Evolutionary conservation across 2,113 vertebrate species (phyloP), one percentile per base, ranked within the genome.

Genomic region (Amphiprion percula): DNA sequence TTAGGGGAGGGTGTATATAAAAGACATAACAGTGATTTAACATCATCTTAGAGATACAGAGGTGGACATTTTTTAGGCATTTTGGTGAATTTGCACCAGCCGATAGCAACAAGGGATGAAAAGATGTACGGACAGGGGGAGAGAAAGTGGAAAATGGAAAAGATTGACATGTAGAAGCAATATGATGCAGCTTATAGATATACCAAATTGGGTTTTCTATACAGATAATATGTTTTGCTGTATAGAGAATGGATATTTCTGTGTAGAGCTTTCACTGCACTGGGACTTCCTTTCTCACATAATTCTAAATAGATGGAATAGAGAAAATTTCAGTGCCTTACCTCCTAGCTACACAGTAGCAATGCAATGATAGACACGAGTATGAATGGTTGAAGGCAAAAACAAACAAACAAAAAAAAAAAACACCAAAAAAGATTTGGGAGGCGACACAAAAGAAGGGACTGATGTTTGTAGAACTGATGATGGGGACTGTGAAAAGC

Each of bases 51-150:
- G 67, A 46, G 23, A 49, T 54, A 65, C 41, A 11, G 65, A 75
- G 62, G 69, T 75, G 26, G 33, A 50, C 72, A 60, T 68, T 68
- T 74, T 70, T 33, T 15, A 21, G 26, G 24, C 41, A 28, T 73
- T 71, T 73, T 19, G 19, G 55, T 59, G 76, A 61, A 58, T 80
- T 80, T 59, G 10, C 68, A 47, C 1, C 44, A 80, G 54, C 55
- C 74, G 68, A 49, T 63, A 59, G 56, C 46, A 39, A 46, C 37
- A 60, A 24, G 1, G 53, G 47, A 79, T 75, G 53, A 68, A 79
- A 55, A 24, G 17, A 58, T 30, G 63, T 30, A 46, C 15, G 21
- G 63, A 47, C 39, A 62, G 49, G 15, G 30, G 39, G 39, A 39
- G 33, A 44, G n/a, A 55, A 33, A 55, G 49, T 41, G 12, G 28